Percentiles rank a stretch among this genome's conserved stretches.
Evolutionary conservation across 2,888 invertebrate species (phyloP).

Genomic region (Drosophila pullipes): DNA sequence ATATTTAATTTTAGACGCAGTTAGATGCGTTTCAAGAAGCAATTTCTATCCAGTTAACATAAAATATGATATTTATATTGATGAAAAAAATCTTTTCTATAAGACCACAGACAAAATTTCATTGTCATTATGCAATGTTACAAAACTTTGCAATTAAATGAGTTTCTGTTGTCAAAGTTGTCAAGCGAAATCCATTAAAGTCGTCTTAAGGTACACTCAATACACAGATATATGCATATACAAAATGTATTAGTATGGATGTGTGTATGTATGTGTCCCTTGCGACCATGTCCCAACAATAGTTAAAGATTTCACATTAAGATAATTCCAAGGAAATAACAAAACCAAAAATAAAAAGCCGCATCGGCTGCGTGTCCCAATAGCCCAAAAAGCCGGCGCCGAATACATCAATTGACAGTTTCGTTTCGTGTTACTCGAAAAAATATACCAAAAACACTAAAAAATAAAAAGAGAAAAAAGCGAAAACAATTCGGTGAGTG

Average conservation of each 20-base stretch:
- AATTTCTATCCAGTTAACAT: slow-evolving; percentile 10
- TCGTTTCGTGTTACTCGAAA: slow-evolving; percentile 71
- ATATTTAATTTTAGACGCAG: not conserved
- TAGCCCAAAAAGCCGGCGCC: slow-evolving; percentile 52
- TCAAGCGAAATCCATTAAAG: slow-evolving; percentile 76
- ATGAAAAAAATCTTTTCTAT: slow-evolving; percentile 16
- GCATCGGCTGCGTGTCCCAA: slow-evolving; percentile 49
- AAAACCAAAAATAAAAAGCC: slow-evolving; percentile 48
- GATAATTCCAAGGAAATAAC: slow-evolving; percentile 78
- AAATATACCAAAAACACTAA: slow-evolving; percentile 21
- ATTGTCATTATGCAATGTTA: slow-evolving; percentile 49
- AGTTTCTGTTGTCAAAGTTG: slow-evolving; percentile 61
- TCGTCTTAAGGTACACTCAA: slow-evolving; percentile 60
- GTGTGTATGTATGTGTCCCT: slow-evolving; percentile 59
- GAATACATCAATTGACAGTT: slow-evolving; percentile 77
- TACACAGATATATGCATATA: slow-evolving; percentile 7
- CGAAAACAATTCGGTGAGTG: slow-evolving; percentile 21
- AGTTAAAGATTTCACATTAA: slow-evolving; percentile 79
- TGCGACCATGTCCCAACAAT: slow-evolving; percentile 77
- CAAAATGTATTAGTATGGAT: slow-evolving; percentile 22
- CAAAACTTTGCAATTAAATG: slow-evolving; percentile 77
- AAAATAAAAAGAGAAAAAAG: slow-evolving; percentile 2
- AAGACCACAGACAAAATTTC: slow-evolving; percentile 8
- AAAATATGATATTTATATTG: not conserved
- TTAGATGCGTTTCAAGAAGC: not conserved